Percentiles rank a stretch among this genome's conserved stretches.
These are phyloP conservation scores for Chelon labrosus DNA, from an alignment of 2,797 vertebrate species.

Conservation along the genomic window DNA sequence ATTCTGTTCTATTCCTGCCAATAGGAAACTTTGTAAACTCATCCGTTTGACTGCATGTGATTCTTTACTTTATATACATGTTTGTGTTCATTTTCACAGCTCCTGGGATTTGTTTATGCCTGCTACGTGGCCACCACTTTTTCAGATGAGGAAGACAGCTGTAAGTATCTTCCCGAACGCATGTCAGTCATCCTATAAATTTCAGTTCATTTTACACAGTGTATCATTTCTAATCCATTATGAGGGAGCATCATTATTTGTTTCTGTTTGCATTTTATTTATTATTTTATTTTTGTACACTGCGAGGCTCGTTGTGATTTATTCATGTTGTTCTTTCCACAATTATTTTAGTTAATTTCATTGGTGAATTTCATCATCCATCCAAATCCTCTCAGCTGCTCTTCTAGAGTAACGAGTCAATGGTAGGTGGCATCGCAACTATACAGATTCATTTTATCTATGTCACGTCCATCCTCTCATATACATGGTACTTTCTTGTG, in stretches of 20 bases:
- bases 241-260: not conserved
- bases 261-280: not conserved
- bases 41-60: not conserved
- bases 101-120: conserved; percentile 88
- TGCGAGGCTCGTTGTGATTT: conserved; percentile 11
- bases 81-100: conserved; percentile 74
- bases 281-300: not conserved
- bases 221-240: not conserved
- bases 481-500: not conserved
- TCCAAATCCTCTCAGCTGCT: conserved; percentile 70
- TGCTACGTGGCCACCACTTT: conserved; percentile 88
- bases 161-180: conserved; percentile 81
- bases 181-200: not conserved
- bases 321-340: conserved; percentile 27
- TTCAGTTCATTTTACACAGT: not conserved
- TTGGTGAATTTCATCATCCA: conserved; percentile 71
- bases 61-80: not conserved
- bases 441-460: too few relatives aligned
- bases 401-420: conserved; percentile 48
- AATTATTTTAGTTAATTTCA: conserved; percentile 72
- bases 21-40: too few relatives aligned
- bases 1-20: too few relatives aligned
- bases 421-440: conserved; percentile 13
- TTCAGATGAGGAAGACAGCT: conserved; percentile 92
- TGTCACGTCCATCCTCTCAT: not conserved